Percentiles rank a stretch among this genome's conserved stretches.
These are phyloP conservation scores for Polyommatus iphigenia DNA, from an alignment of 2,888 invertebrate genomes.

Conservation along the genomic window DNA sequence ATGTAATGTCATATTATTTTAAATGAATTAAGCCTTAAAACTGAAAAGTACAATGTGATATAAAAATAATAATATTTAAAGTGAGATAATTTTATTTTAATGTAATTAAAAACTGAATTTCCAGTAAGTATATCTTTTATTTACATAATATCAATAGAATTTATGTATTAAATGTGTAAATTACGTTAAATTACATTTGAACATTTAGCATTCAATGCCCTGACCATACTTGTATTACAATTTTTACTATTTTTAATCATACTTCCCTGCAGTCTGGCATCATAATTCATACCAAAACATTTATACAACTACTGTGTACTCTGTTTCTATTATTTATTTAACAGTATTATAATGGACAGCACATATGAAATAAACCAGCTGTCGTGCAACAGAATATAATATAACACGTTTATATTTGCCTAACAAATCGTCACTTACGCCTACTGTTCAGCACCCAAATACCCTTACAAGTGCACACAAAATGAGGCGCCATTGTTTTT, in stretches of 20 bases:
- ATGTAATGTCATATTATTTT: not conserved
- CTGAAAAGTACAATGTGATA: not conserved
- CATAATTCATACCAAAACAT: not conserved
- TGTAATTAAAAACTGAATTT: not conserved
- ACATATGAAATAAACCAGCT: not conserved
- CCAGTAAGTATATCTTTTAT: constrained; percentile 8
- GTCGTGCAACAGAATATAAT: not conserved
- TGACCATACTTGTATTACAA: not conserved
- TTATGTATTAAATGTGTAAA: constrained; percentile 15
- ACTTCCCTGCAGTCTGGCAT: not conserved
- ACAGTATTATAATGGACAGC: not conserved
- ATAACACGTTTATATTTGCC: not conserved
- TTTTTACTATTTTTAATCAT: not conserved
- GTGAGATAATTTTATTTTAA: not conserved
- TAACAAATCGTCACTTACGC: not conserved
- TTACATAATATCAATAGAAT: constrained; percentile 19
- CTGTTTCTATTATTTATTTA: not conserved
- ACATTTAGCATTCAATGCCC: not conserved
- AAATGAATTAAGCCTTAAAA: not conserved
- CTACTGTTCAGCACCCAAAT: constrained; percentile 9
- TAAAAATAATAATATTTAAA: not conserved
- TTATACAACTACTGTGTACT: not conserved
- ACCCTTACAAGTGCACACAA: constrained; percentile 13
- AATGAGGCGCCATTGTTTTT: not conserved
- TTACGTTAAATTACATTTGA: not conserved